These are phyloP conservation scores for Loriculus beryllinus DNA, from an alignment of 2,797 vertebrate genomes.

Conservation along the genomic window DNA sequence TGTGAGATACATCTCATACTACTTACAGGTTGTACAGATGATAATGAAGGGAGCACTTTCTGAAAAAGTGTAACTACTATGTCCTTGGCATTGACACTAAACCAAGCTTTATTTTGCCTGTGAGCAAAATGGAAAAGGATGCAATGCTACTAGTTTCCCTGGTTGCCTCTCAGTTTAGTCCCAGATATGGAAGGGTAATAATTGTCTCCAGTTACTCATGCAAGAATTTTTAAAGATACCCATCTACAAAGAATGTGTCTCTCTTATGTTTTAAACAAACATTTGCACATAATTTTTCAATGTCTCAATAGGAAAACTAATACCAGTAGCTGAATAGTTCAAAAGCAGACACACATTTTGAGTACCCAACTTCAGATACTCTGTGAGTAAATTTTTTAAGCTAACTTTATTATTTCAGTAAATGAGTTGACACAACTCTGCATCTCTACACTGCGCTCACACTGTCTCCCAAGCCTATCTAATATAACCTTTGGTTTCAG, in stretches of 20 bases:
- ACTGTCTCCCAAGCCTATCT: neutral
- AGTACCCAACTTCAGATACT: neutral
- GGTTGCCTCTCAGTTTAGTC: neutral
- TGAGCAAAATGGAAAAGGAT: neutral
- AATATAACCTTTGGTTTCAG: neutral
- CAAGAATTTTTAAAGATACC: neutral
- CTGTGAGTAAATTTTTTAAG: neutral
- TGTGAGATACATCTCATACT: neutral
- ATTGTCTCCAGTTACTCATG: neutral
- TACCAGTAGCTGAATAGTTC: neutral
- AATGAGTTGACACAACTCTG: neutral
- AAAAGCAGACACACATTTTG: neutral
- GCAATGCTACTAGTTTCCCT: neutral
- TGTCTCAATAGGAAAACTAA: neutral
- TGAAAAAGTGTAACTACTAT: neutral
- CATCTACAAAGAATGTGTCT: neutral
- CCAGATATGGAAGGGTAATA: neutral
- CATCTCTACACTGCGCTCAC: fast-evolving
- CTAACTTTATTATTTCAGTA: neutral
- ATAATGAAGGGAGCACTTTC: neutral
- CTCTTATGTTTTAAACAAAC: neutral
- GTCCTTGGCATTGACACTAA: neutral
- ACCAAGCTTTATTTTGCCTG: neutral
- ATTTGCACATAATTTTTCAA: neutral
- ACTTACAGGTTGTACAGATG: neutral